Base-by-base conservation (phyloP, 2,888 invertebrate species). In the Caenorhabditis sp. region DNA sequence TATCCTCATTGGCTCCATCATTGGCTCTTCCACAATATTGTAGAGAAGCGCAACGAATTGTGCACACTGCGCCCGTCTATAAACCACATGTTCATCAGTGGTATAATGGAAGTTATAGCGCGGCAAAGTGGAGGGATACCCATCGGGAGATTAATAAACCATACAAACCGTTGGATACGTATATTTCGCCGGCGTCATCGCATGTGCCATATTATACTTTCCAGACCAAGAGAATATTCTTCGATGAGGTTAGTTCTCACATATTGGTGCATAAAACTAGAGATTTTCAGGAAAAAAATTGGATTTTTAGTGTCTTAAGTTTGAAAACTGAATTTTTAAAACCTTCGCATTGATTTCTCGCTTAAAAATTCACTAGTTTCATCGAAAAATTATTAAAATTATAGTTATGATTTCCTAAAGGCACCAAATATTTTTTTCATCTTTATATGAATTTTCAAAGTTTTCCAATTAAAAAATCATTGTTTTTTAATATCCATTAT, bases 161-260 rank as follows among this genome's bases (percentile, higher is more conserved):
- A 27, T 80, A 78, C 64, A 73, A 70, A 52, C 77, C 81, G 21
- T 50, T 70, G 20, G 71, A 69, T 60, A 63, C 67, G 52, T 69
- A 69, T 59, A 63, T 80, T 31, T 60, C 66, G 7, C 67, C 65
- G 8, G 63, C 70, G 25, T 70, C 72, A 21, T 80, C 84, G 14
- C 85, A 87, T 63, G 84, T 87, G 20, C 87, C 87, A 21, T 85
- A 81, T 64, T 87, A 85, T 78, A 80, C 85, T 53, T 81, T 85
- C 73, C 85, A 87, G 60, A 85, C 87, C 1, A 83, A 81, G 56
- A 76, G 87, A 21, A 85, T 87, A 77, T 87, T 85, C 77, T 80
- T 80, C 64, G 80, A 87, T 69, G 82, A 86, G 81, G 86, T 84
- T 56, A 7, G 56, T n/a, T 56, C 17, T 10, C 4, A 17, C 17